Conservation (phyloP, 1,140 invertebrate genomes). For the Ptiloglossa arizonensis region DNA sequence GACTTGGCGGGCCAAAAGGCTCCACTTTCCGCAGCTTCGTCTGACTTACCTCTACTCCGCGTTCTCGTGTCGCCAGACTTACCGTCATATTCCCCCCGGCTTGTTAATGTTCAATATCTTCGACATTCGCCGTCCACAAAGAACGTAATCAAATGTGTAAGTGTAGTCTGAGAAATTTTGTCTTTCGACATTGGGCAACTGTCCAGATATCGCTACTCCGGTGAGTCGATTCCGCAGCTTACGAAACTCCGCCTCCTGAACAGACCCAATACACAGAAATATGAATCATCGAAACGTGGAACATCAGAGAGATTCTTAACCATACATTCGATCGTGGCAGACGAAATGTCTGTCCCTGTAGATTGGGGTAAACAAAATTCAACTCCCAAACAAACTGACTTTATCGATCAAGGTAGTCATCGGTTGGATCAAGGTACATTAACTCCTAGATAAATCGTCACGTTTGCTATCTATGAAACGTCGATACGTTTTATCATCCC, state of each 20-base stretch:
- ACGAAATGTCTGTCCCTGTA: no score
- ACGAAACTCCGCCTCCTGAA: not conserved
- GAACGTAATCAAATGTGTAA: not conserved
- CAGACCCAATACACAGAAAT: no score
- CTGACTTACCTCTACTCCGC: not conserved
- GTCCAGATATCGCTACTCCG: not conserved
- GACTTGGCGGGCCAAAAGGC: constrained; percentile 35
- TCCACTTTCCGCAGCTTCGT: constrained; percentile 1
- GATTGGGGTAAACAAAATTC: no score
- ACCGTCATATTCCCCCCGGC: constrained; percentile 11
- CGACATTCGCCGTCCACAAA: constrained; percentile 1
- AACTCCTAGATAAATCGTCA: no score
- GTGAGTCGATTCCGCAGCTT: not conserved
- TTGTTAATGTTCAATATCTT: constrained; percentile 50
- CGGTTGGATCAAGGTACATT: no score
- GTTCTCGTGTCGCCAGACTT: constrained; percentile 2
- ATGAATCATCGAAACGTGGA: no score
- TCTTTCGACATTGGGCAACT: not conserved
- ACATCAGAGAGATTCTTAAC: no score
- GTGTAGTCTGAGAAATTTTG: not conserved
- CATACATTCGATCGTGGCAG: no score
- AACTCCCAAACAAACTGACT: no score
- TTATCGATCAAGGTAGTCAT: no score
- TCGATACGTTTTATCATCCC: no score
- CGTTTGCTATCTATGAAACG: no score